These are phyloP conservation scores for Tupaia tana DNA, from an alignment of 2,113 vertebrate genomes.

Conservation along the genomic window DNA sequence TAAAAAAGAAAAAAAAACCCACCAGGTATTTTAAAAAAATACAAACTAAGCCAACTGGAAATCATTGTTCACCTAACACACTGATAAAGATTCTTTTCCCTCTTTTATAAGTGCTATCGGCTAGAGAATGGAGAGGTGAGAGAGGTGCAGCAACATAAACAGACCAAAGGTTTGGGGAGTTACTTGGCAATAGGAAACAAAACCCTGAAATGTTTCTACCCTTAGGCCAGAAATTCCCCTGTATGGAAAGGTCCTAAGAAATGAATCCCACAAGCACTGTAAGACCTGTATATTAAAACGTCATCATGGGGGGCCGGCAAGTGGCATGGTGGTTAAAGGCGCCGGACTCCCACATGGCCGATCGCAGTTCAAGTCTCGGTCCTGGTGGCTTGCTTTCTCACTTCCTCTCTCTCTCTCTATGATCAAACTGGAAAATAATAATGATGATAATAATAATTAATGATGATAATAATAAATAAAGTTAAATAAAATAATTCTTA, in stretches of 20 bases:
- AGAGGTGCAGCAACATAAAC: background rate
- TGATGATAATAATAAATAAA: too few species aligned
- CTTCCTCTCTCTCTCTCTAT: too few species aligned
- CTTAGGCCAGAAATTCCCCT: background rate
- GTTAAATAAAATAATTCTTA: too few species aligned
- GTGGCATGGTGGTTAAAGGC: too few species aligned
- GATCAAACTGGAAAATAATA: too few species aligned
- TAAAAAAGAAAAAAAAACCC: too few species aligned
- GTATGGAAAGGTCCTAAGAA: background rate
- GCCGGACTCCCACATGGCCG: too few species aligned
- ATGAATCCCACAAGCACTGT: background rate
- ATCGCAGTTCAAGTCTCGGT: too few species aligned
- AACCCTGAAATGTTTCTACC: background rate
- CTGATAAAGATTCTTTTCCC: background rate
- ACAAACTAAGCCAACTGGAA: background rate
- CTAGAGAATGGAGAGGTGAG: background rate
- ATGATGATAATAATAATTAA: too few species aligned
- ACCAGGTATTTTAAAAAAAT: background rate
- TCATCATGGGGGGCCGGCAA: background rate
- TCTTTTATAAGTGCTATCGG: background rate
- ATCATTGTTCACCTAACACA: background rate
- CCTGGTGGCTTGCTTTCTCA: too few species aligned
- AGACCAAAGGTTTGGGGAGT: background rate
- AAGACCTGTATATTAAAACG: background rate
- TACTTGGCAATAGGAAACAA: background rate